Evolutionary conservation across 2,888 invertebrate genomes (phyloP).

Genomic region (Craniophora ligustri): DNA sequence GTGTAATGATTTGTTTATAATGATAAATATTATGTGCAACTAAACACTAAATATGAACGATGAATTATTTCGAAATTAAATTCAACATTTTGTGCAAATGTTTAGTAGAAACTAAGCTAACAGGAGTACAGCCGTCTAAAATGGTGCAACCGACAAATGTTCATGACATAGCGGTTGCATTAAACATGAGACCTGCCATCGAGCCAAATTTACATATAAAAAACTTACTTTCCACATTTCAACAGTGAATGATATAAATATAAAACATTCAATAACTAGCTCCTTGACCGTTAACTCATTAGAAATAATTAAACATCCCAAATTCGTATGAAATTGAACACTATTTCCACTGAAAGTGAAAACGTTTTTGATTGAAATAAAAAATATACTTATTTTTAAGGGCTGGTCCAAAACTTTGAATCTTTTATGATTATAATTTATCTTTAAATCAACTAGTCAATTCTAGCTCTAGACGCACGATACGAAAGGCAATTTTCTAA

Average conservation of each 20-base stretch:
- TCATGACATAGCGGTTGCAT: conserved; percentile 84
- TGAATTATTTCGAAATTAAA: conserved; percentile 51
- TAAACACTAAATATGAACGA: conserved; percentile 45
- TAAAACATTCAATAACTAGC: conserved; percentile 58
- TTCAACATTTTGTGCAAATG: conserved; percentile 55
- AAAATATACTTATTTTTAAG: conserved; percentile 27
- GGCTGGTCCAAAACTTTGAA: conserved; percentile 12
- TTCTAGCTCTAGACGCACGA: no score
- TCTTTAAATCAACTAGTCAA: no score
- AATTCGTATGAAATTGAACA: conserved; percentile 52
- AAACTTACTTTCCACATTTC: conserved; percentile 62
- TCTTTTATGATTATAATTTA: no score
- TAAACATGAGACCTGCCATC: conserved; percentile 84
- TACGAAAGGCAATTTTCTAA: conserved; percentile 7
- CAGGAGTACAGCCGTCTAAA: conserved; percentile 67
- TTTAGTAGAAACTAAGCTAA: conserved; percentile 57
- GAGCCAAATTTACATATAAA: conserved; percentile 79
- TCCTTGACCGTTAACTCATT: conserved; percentile 57
- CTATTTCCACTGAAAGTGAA: conserved; percentile 28
- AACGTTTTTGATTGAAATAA: conserved; percentile 20
- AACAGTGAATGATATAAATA: conserved; percentile 50
- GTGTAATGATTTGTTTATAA: no score
- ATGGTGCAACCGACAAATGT: conserved; percentile 86
- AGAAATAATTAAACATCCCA: conserved; percentile 58
- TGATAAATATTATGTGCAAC: conserved; percentile 36